Base-by-base conservation (phyloP, 2,888 invertebrate genomes). In the Endomychus coccineus region DNA sequence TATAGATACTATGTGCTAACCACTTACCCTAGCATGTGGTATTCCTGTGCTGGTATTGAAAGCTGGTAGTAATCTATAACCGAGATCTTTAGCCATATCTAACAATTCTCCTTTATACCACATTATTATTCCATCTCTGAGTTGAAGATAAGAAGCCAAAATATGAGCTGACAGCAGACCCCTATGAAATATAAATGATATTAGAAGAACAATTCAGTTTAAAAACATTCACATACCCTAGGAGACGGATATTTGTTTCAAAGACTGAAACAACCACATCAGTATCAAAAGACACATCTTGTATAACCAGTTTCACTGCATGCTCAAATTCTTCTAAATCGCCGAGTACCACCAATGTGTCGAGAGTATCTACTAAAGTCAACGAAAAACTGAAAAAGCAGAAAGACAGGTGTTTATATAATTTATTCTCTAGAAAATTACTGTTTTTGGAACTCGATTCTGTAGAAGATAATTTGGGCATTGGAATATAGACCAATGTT, bases 11-110 rank as follows among this genome's bases (percentile, higher is more conserved):
- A n/a, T n/a, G n/a, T n/a, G n/a, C n/a, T n/a, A n/a, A n/a, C n/a
- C 7, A 44, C 43, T 67, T 58, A 95, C 92, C 65, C 87, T 78
- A n/a, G 95, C 88, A 67, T 92, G 90, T 6, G 97, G 97, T 58
- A 97, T 88, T 27, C 97, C 97, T 1, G 96, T 96, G 3, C 91
- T 83, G 1, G 97, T 95, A 64, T 97, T 96, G 65, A 98, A 98
- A 3, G 97, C 95, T n/a, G 97, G 97, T 42, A 98, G 66, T 36
- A 97, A 72, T 45, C 95, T 73, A 59, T 83, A 84, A 3, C 94
- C 97, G 35, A 97, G 71, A 62, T 98, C 94, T 60, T 86, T 83
- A 1, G 97, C 96, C 80, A 92, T 80, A 27, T 74, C 71, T 13
- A 97, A 71, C 42, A 97, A 70, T 66, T 97, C 89, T 6, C 87